Percentiles rank a stretch among this genome's conserved stretches.
These are phyloP conservation scores for Zelleria hepariella DNA, from an alignment of 2,888 invertebrate genomes.

Conservation along the genomic window DNA sequence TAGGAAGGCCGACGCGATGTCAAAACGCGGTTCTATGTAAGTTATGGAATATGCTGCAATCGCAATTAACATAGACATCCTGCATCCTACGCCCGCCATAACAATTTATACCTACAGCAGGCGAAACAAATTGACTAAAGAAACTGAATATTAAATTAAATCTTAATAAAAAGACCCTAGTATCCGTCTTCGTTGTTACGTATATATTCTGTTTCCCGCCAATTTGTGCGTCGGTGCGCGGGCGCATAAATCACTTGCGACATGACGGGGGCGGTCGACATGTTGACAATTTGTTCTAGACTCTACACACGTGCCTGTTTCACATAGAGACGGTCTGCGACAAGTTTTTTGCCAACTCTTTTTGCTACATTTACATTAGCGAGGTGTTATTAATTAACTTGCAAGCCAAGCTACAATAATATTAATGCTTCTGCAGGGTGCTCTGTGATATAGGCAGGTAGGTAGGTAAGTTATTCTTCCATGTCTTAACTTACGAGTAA, in stretches of 20 bases:
- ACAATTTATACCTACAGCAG: not conserved
- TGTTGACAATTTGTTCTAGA: conserved; percentile 55
- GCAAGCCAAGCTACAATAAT: not conserved
- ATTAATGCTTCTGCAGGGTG: too few species aligned
- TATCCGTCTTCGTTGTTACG: not conserved
- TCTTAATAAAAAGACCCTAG: not conserved
- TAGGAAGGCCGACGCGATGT: not conserved
- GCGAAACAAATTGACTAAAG: not conserved
- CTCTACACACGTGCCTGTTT: not conserved
- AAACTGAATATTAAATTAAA: not conserved
- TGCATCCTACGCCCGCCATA: not conserved
- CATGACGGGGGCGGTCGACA: conserved; percentile 63
- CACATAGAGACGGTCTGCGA: not conserved
- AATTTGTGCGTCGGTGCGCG: conserved; percentile 59
- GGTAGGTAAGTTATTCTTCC: too few species aligned
- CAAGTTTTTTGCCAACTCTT: not conserved
- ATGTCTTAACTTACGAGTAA: too few species aligned
- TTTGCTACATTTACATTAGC: not conserved
- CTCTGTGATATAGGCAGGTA: too few species aligned
- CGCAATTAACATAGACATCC: not conserved
- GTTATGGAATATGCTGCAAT: not conserved
- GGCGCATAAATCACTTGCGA: conserved; percentile 58
- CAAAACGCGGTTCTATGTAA: not conserved
- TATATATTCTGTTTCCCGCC: conserved; percentile 44
- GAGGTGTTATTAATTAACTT: not conserved